A percentile compares a stretch with the other conserved stretches of the same genome.
Evolutionary conservation across 2,797 vertebrate genomes (phyloP).

Genomic region (Champsocephalus esox): DNA sequence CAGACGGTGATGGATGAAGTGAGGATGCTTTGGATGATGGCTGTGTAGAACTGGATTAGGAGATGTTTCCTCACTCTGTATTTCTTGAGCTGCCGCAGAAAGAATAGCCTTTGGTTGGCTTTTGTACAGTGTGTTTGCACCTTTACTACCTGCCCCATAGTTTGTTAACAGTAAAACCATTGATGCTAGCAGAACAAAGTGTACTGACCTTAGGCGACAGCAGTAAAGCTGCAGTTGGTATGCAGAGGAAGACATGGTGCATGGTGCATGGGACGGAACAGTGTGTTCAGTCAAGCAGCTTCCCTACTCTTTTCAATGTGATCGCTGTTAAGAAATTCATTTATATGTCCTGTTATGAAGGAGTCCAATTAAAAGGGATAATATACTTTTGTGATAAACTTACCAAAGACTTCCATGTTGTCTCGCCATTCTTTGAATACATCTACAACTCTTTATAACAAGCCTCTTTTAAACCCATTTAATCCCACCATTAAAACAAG

Average conservation of each 20-base stretch:
- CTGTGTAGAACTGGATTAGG: too few species aligned
- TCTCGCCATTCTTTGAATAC: background rate
- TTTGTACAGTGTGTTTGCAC: conserved; percentile 21
- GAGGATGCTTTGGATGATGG: too few species aligned
- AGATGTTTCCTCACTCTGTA: too few species aligned
- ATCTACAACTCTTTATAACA: background rate
- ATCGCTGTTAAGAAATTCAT: background rate
- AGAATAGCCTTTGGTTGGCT: too few species aligned
- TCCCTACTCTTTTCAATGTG: background rate
- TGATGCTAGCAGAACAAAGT: background rate
- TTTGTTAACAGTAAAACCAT: conserved; percentile 32
- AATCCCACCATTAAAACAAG: background rate
- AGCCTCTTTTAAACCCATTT: background rate
- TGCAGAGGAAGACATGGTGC: conserved; percentile 23
- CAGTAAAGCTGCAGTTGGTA: background rate
- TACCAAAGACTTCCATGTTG: background rate
- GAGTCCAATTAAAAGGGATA: background rate
- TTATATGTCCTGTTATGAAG: background rate
- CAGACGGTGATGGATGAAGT: too few species aligned
- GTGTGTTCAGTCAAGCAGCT: conserved; percentile 22
- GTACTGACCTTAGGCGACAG: conserved; percentile 1
- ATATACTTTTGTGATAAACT: background rate
- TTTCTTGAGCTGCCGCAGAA: too few species aligned
- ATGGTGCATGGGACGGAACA: conserved; percentile 30
- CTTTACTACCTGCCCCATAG: conserved; percentile 7